Evolutionary conservation across 2,888 invertebrate species (phyloP).

Genomic region (Torymus aiolomorphi): DNA sequence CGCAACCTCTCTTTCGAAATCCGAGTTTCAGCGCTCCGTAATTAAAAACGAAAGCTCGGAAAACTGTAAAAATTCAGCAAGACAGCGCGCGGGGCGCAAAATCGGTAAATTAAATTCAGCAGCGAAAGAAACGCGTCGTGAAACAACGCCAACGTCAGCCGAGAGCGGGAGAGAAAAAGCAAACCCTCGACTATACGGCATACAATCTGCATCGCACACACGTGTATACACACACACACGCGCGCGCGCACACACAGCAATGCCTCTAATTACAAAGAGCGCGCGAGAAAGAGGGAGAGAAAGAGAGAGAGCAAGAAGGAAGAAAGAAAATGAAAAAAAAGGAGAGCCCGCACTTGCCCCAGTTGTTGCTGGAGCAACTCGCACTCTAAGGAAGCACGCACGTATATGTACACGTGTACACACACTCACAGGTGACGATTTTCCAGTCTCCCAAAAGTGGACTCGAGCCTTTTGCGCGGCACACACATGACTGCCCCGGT

Average conservation of each 20-base stretch:
- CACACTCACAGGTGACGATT: too few species aligned
- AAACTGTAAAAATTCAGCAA: too few species aligned
- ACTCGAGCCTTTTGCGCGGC: too few species aligned
- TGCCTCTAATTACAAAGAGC: conserved; percentile 26
- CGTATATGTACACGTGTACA: too few species aligned
- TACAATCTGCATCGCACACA: not conserved
- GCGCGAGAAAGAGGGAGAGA: not conserved
- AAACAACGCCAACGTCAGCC: not conserved
- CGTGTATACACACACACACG: too few species aligned
- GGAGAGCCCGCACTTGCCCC: conserved; percentile 26
- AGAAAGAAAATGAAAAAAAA: conserved; percentile 5
- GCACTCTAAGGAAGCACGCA: too few species aligned
- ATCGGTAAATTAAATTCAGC: not conserved
- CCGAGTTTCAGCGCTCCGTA: too few species aligned
- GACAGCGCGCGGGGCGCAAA: not conserved
- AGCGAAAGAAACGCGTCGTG: not conserved
- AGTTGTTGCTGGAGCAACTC: not conserved
- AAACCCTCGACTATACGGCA: not conserved
- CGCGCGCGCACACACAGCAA: not conserved
- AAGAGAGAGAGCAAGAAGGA: not conserved
- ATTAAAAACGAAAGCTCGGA: too few species aligned
- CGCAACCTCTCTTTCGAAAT: too few species aligned
- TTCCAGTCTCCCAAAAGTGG: too few species aligned
- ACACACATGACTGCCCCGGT: too few species aligned
- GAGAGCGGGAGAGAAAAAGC: too few species aligned